Base-by-base conservation (phyloP, 1,140 invertebrate genomes). In the Leptestheria dahalacensis region DNA sequence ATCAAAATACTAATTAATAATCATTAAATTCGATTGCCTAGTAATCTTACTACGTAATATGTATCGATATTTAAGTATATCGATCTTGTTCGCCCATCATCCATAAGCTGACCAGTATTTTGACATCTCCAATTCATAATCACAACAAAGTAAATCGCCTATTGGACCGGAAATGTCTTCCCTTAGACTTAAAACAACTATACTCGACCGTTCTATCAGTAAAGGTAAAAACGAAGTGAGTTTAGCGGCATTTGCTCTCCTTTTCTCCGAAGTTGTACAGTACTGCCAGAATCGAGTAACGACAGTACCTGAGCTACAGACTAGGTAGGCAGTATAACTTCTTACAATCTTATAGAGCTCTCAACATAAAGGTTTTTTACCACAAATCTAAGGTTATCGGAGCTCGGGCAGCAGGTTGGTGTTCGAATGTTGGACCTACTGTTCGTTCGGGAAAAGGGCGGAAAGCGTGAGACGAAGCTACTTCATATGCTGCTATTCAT, bases 241-340 rank as follows among this genome's bases (percentile, higher is more conserved):
- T 63, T 74, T 96, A 52, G 94, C 89, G 65, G 87, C 91, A 65
- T 98, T 91, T 76, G 93, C 94, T 1, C 74, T 99, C 51, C 75
- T 99, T 48, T 98, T 99, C 73, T 95, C 92, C 2, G 96, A 99
- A 79, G 82, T 98, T 57, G 92, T 99, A 3, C 92, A 97, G 71
- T 99, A 98, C 73, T 94, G 90, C 70, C 94, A 98, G 73, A 96
- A 93, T 73, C 80, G 91, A 69, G 91, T 93, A 21, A 88, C 89
- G 66, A 95, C 91, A 10, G 88, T 98, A 47, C 84, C 90, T 23
- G 95, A 99, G 71, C 74, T 98, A 48, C 94, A 98, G 71, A 88
- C 79, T 65, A 94, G 87, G 90, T 92, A 76, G 73, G 73, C 68
- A 41, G 48, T 15, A 33, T 58, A 15, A 55, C 47, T 60, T 24